Base-by-base conservation (phyloP, 2,888 invertebrate genomes). In the Calameuta filiformis region DNA sequence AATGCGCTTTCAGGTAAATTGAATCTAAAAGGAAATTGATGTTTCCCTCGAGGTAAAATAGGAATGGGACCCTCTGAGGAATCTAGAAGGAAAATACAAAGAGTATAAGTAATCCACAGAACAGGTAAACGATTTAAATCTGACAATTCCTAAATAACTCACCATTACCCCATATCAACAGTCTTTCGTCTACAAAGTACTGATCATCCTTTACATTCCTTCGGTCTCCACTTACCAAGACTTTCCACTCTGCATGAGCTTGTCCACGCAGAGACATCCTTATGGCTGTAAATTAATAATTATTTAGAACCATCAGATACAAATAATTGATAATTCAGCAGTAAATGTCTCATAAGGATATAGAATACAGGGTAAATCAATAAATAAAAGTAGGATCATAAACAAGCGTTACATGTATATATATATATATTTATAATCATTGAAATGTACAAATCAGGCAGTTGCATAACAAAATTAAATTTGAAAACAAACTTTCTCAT, bases 171-270 rank as follows among this genome's bases (percentile, higher is more conserved):
- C 95, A 96, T 81, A 96, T 94, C 75, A 95, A 93, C 80, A 94
- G 93, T 82, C 95, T 92, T 85, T 96, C 95, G 87, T 96, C 96
- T 73, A 96, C 93, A 89, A 96, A 95, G 88, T 95, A 95, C 89
- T 96, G 96, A 87, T 96, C 96, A 87, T 96, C 96, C 89, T 95
- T 95, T 79, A 96, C 94, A 73, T 95, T 95, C 82, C 95, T 91
- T 83, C 95, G 90, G 87, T 96, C 96, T 0, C 96, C 96, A 35
- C 95, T 95, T 73, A 95, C 93, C 82, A 95, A 93, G 69, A 96
- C 94, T 91, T 95, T 96, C 95, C 96, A 95, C 90, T 96, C 96
- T 0, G 95, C 95, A 85, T 96, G 95, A 1, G 95, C 95, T 90
- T 95, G 95, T 1, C 96, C 96, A 73, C 96, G 92, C 77, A 96